Base-by-base conservation (phyloP, 2,888 invertebrate species). In the Bedellia somnulentella region DNA sequence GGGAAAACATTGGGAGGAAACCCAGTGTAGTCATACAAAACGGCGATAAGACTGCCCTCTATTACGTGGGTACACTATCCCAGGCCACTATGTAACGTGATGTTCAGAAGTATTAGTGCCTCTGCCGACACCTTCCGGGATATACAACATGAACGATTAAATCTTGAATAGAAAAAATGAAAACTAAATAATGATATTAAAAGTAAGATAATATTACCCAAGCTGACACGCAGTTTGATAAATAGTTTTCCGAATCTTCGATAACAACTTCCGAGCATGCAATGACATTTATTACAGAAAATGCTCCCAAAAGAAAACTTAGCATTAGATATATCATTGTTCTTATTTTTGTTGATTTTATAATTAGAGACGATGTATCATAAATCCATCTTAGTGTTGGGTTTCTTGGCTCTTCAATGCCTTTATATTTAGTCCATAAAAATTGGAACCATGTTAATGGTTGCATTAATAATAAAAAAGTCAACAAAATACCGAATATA, bases 401-500 rank as follows among this genome's bases (percentile, higher is more conserved):
- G 37, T 79, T 79, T 18, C 58, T 60, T 0, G 87, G 86, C 35
- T 78, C 76, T 10, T 75, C 64, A n/a, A 79, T 57, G 10, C 78
- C 68, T 39, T 52, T 58, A 31, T 58, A 58, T 38, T 68, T 63
- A 1, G 57, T 61, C 87, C 87, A 89, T 1, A 85, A 46, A 42
- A 85, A 86, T 46, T 87, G 83, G 36, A 85, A 85, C 91, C 91
- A 91, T 1, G 84, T 82, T 5, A 88, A 49, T 0, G 87, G 83
- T 31, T 89, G 67, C 38, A 88, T 58, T 1, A 83, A 39, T 1
- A 83, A 37, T 2, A 75, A 43, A 8, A 42, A 37, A 1, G 57
- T 1, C 18, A 62, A 16, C 2, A 73, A 43, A 3, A 48, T 1
- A 12, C 43, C 39, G 15, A 63, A 52, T 30, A 63, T 44, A 1